Percentiles rank a stretch among this genome's conserved stretches.
Evolutionary conservation across 2,113 vertebrate genomes (phyloP).

Genomic region (Prionailurus bengalensis): DNA sequence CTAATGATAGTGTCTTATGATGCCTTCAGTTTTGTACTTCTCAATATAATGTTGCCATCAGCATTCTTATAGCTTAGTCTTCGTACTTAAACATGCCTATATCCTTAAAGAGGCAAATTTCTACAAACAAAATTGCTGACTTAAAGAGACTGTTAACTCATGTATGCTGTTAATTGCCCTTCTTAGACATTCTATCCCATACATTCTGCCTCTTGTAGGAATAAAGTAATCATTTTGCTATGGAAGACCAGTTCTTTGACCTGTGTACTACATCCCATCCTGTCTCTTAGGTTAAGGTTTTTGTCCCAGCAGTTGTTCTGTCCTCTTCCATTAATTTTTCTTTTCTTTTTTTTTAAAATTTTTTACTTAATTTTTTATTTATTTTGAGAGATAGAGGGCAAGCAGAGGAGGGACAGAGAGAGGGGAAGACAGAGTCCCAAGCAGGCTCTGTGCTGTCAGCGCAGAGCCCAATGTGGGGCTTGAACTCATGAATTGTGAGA

Average conservation of each 20-base stretch:
- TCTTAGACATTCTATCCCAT: not conserved
- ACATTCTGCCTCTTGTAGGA: not conserved
- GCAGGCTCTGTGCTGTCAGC: too few relatives aligned
- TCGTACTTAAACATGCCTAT: not conserved
- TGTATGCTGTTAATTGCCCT: not conserved
- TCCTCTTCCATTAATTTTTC: not conserved
- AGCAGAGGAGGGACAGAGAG: too few relatives aligned
- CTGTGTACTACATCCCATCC: not conserved
- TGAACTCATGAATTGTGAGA: too few relatives aligned
- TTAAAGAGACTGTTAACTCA: not conserved
- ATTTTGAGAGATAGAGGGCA: too few relatives aligned
- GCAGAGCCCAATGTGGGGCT: too few relatives aligned
- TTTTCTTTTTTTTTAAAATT: too few relatives aligned
- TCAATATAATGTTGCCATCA: not conserved
- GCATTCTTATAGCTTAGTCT: not conserved
- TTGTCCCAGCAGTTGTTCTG: not conserved
- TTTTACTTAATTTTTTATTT: too few relatives aligned
- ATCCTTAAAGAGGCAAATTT: slow-evolving; percentile 1
- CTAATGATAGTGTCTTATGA: not conserved
- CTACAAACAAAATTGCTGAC: not conserved
- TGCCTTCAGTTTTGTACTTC: not conserved
- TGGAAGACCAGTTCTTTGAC: not conserved
- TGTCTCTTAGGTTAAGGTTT: not conserved
- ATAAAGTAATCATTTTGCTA: not conserved
- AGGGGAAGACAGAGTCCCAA: too few relatives aligned